Evolutionary conservation across 2,113 vertebrate genomes (phyloP), one percentile per base, ranked within the genome.

Genomic region (Aleadryas rufinucha): DNA sequence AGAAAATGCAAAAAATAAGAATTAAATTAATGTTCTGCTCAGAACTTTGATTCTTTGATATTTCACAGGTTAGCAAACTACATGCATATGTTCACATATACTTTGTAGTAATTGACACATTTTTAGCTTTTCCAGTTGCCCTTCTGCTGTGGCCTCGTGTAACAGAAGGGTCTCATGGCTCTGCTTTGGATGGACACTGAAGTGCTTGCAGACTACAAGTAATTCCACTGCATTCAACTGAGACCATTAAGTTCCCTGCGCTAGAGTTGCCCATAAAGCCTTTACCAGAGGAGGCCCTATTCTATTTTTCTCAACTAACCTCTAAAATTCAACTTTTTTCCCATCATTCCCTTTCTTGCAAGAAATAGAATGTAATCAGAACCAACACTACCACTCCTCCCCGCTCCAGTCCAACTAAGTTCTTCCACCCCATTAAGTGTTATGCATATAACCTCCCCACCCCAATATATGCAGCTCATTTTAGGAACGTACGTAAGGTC

Each of bases 201-300:
- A 80, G 23, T 1, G 1, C 35, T 24, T 44, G n/a, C 28, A 66
- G 37, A 22, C 13, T 2, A 9, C 1, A 1, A 54, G 12, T 24
- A 30, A 10, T 90, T 50, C 10, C 45, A 39, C 12, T 65, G 45
- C 9, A 56, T 41, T 28, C 65, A 52, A 3, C 19, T 0, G 2
- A 64, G 45, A 39, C 13, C 47, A 16, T 42, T 21, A 24, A 3
- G 1, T 52, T 64, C n/a, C 28, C 10, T 9, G 0, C 11, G 19
- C 27, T 44, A 39, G 7, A 76, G 49, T 13, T 84, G 24, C 54
- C 45, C 66, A 2, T 28, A 89, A 60, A 84, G 22, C 26, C 20
- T 79, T 84, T 47, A 47, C 21, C 19, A 33, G 24, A 59, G n/a
- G 7, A 76, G 5, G 13, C 9, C 8, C 5, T 35, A 13, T 26